Base-by-base conservation (phyloP, 2,888 invertebrate species). In the Melanotus villosus region DNA sequence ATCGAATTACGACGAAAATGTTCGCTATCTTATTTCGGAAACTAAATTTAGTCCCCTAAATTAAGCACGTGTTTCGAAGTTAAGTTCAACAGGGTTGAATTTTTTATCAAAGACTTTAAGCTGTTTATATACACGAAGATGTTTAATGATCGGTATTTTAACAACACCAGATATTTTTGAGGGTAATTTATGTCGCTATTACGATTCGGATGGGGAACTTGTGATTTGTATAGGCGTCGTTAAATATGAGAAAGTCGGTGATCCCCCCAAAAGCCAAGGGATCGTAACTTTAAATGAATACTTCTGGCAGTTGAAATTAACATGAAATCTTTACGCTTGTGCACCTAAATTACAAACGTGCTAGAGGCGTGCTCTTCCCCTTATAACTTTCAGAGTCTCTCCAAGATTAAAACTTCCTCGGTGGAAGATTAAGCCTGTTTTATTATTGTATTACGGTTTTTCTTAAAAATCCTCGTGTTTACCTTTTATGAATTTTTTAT, bases 61-160 rank as follows among this genome's bases (percentile, higher is more conserved):
- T 43, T 70, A 65, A 73, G 73, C 74, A 74, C 73, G 74, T 73
- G 73, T 71, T 70, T 68, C 65, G 67, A 7, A 26, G 26, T 26
- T 26, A 26, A 68, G 66, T 66, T 74, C 67, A 72, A 71, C 68
- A 68, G 65, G 56, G 74, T 71, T 43, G 59, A 54, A 47, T 60
- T 64, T 71, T 71, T 68, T 67, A 54, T 67, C 64, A 67, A 65
- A 65, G 65, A n/a, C 50, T 52, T 43, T 58, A 21, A 50, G 34
- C 43, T 60, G 68, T 47, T 64, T 65, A 58, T 65, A 64, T 60
- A 65, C 65, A 56, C 43, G 58, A 66, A 62, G 45, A 41, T 70
- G 66, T 62, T n/a, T 70, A 70, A 70, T 70, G 66, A 66, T 56
- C 14, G 26, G 43, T 57, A 36, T 63, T 70, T 70, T 66, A 58